These are phyloP conservation scores for Alviniconcha strummeri DNA, from an alignment of 2,888 invertebrate genomes.

Conservation along the genomic window DNA sequence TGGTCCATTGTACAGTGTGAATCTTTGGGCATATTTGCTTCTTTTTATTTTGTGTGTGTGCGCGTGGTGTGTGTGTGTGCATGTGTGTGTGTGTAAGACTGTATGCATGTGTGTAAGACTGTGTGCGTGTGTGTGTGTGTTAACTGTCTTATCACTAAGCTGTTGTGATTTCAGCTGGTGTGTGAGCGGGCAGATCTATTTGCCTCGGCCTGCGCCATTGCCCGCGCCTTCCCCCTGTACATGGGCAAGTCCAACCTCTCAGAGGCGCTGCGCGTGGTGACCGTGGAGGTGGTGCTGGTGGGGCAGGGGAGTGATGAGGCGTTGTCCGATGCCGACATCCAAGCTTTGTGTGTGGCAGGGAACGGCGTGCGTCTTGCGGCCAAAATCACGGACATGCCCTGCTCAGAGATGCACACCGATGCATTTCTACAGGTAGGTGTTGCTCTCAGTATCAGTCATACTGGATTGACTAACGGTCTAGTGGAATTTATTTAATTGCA, in stretches of 20 bases:
- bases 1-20: not conserved
- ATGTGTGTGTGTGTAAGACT: too few species aligned
- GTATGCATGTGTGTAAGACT: not conserved
- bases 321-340: conserved; percentile 64
- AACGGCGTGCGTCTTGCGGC: conserved; percentile 82
- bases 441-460: not conserved
- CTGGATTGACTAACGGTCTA: not conserved
- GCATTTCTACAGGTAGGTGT: conserved; percentile 39
- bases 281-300: conserved; percentile 77
- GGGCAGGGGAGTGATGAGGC: conserved; percentile 74
- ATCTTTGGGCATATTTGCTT: not conserved
- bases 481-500: not conserved
- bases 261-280: conserved; percentile 53
- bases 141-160: not conserved
- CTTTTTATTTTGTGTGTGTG: not conserved
- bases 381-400: conserved; percentile 88
- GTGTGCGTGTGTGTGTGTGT: not conserved
- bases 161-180: conserved; percentile 77
- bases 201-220: conserved; percentile 87
- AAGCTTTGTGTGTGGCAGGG: conserved; percentile 66
- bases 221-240: conserved; percentile 87
- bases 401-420: conserved; percentile 89
- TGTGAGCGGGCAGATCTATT: conserved; percentile 86
- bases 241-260: conserved; percentile 54
- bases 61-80: not conserved